A percentile compares a stretch with the other conserved stretches of the same genome.
Evolutionary conservation across 2,113 vertebrate genomes (phyloP).

Genomic region (Cichladusa arquata): DNA sequence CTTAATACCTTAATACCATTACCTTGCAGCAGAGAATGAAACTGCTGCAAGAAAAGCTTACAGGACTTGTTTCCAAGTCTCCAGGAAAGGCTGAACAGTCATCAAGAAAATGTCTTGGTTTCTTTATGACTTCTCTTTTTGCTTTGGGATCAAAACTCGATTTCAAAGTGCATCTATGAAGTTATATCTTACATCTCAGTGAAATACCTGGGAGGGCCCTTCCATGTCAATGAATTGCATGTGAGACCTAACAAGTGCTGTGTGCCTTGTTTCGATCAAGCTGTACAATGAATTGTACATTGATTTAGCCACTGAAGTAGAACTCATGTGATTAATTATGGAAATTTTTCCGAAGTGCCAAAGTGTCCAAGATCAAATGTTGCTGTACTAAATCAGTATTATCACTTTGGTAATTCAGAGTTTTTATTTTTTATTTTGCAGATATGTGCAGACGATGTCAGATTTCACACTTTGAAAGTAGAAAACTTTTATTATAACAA

Average conservation of each 20-base stretch:
- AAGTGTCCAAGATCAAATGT: not conserved
- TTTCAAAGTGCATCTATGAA: not conserved
- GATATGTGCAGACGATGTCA: not conserved
- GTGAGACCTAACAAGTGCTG: not conserved
- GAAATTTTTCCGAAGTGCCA: not conserved
- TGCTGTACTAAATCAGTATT: not conserved
- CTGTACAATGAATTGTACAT: not conserved
- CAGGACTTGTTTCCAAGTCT: not conserved
- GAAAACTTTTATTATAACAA: slow-evolving; percentile 37
- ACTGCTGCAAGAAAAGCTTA: not conserved
- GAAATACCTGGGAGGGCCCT: not conserved
- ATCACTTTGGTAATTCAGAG: not conserved
- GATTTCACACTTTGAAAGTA: slow-evolving; percentile 25
- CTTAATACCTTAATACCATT: not conserved
- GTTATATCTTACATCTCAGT: not conserved
- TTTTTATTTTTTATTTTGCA: not conserved
- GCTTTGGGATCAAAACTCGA: not conserved
- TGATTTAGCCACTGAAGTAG: not conserved
- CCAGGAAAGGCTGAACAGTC: not conserved
- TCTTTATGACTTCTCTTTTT: not conserved
- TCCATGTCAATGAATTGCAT: not conserved
- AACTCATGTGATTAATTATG: not conserved
- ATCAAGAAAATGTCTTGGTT: not conserved
- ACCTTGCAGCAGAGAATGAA: not conserved
- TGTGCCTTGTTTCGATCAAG: not conserved